Base-by-base conservation (phyloP, 35 echinoderm and acorn worm genomes). In the Hemicentrotus pulcherrimus region DNA sequence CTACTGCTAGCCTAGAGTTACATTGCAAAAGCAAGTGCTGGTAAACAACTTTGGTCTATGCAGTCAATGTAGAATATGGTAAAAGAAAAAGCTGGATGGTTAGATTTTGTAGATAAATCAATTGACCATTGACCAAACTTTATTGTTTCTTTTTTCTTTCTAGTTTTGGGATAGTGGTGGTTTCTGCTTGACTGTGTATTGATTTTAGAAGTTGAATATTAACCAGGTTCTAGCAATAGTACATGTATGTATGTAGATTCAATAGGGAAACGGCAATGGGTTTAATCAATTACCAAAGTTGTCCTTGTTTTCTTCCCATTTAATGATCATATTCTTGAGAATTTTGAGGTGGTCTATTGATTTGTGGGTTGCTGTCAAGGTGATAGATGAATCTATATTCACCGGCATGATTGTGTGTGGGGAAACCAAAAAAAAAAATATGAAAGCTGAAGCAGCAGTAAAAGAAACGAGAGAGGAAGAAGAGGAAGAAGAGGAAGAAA, bases 41-140 rank as follows among this genome's bases (percentile, higher is more conserved):
- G 61, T 78, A 78, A 78, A 78, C 65, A 78, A 78, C 65, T 78
- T 78, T 22, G 65, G 65, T 28, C 22, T 78, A 0, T 28, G 65
- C 12, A 11, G 65, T 28, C 22, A 30, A 0, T 28, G 65, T 59
- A 11, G 11, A 59, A 59, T 14, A 59, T 3, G 3, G 35, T 41
- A 59, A 78, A 8, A 71, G 18, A 71, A 28, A n/a, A n/a, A 78
- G 28, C 28, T 24, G 65, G 28, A 78, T 78, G 65, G 65, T 78
- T 78, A 28, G 65, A 78, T 22, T n/a, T 78, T 78, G 65, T n/a
- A 78, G 65, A 78, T 78, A 78, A 78, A 78, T 78, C 65, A 78
- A 78, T 78, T 78, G 65, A 78, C 65, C 65, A 78, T 78, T 78
- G 65, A 78, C 65, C 24, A 78, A n/a, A 78, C 65, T 78, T 55